Evolutionary conservation across 1,140 invertebrate species (phyloP).

Genomic region (Diorhabda carinulata): DNA sequence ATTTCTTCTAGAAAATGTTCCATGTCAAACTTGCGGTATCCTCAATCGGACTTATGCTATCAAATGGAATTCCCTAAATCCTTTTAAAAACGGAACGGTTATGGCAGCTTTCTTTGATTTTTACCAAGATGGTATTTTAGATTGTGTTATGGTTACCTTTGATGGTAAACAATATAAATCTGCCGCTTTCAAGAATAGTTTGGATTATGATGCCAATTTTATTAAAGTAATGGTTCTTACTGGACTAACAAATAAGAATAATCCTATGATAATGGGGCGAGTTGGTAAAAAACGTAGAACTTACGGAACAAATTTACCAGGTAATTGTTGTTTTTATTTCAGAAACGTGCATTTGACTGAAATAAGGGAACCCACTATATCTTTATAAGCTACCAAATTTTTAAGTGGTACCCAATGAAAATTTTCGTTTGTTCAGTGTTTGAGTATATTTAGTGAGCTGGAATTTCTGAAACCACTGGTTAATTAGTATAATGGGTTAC

Average conservation of each 20-base stretch:
- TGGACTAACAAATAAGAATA: constrained; percentile 69
- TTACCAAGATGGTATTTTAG: constrained; percentile 76
- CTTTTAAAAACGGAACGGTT: constrained; percentile 67
- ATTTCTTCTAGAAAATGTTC: constrained; percentile 75
- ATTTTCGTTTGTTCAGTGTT: too few relatives aligned
- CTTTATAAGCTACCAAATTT: too few relatives aligned
- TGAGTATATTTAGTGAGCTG: too few relatives aligned
- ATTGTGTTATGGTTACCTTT: constrained; percentile 73
- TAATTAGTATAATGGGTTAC: too few relatives aligned
- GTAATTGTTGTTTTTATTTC: not conserved
- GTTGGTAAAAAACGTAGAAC: constrained; percentile 73
- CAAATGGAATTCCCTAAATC: constrained; percentile 66
- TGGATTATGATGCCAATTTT: constrained; percentile 93
- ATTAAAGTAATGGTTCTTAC: constrained; percentile 92
- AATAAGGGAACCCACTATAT: too few relatives aligned
- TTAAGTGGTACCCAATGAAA: too few relatives aligned
- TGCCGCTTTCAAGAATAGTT: constrained; percentile 78
- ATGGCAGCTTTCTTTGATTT: constrained; percentile 92
- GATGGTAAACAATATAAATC: constrained; percentile 55
- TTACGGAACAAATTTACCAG: constrained; percentile 66
- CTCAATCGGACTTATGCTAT: constrained; percentile 72
- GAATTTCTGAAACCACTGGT: too few relatives aligned
- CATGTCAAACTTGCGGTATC: constrained; percentile 58
- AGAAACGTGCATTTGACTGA: too few relatives aligned
- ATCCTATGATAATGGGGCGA: constrained; percentile 64